Percentiles rank a stretch among this genome's conserved stretches.
Evolutionary conservation across 2,113 vertebrate species (phyloP).

Genomic region (Gopherus flavomarginatus): DNA sequence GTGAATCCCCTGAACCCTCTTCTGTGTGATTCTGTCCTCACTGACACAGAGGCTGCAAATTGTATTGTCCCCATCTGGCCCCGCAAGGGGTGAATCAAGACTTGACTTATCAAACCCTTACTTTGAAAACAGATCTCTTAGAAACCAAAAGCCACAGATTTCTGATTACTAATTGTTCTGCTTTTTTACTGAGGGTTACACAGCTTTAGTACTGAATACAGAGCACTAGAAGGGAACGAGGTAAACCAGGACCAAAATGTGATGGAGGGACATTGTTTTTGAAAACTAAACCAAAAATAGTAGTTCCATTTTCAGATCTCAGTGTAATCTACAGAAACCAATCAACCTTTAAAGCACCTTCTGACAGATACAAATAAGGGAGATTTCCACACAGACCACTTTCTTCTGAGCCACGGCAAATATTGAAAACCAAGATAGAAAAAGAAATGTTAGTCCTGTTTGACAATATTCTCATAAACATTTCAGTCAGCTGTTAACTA

Average conservation of each 20-base stretch:
- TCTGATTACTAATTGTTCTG: background rate
- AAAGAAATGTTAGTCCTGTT: conserved; percentile 53
- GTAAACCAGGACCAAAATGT: background rate
- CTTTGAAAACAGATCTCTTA: background rate
- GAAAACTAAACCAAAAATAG: conserved; percentile 28
- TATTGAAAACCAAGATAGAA: conserved; percentile 32
- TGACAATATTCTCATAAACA: conserved; percentile 35
- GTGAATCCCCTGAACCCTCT: background rate
- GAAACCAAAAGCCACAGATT: background rate
- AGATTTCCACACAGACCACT: conserved; percentile 20
- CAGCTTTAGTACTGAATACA: background rate
- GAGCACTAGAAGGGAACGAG: background rate
- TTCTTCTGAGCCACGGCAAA: conserved; percentile 12
- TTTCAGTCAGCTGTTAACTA: conserved; percentile 59
- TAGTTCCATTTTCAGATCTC: conserved; percentile 63
- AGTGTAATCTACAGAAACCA: conserved; percentile 5
- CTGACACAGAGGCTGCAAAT: background rate
- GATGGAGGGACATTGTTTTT: background rate
- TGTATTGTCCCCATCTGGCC: background rate
- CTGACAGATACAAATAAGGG: conserved; percentile 8
- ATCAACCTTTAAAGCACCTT: conserved; percentile 41
- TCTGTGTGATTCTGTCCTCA: background rate
- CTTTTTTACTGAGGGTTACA: background rate
- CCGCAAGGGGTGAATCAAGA: background rate
- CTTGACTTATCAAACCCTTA: background rate